Conservation (phyloP, 2,797 vertebrate species). For the Periparus ater region DNA sequence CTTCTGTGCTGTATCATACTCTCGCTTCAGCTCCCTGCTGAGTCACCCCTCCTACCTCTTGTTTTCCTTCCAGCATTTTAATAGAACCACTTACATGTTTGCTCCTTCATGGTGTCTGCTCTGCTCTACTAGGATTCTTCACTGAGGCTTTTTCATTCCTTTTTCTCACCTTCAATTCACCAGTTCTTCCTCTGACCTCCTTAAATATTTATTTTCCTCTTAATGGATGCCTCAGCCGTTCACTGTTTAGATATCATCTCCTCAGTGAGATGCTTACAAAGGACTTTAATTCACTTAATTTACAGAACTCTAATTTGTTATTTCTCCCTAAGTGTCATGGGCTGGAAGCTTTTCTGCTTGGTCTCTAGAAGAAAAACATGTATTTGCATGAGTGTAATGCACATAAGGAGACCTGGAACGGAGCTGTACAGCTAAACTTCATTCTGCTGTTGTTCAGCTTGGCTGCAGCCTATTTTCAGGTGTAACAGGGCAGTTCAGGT, state of each 20-base stretch:
- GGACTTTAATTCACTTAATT: neutral
- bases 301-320: neutral
- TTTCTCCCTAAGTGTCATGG: neutral
- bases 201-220: neutral
- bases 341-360: neutral
- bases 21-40: neutral
- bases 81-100: neutral
- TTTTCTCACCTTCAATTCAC: neutral
- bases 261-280: neutral
- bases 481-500: neutral
- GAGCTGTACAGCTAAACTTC: neutral
- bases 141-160: neutral
- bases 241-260: neutral
- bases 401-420: neutral
- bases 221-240: neutral
- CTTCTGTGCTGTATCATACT: neutral
- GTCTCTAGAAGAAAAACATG: neutral
- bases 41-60: conserved; percentile 45
- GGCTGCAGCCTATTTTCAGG: neutral
- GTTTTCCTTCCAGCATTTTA: conserved; percentile 18
- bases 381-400: neutral
- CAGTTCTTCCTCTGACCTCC: neutral
- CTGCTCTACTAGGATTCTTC: neutral
- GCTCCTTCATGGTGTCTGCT: neutral
- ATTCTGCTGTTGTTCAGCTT: neutral